Evolutionary conservation across 2,113 vertebrate species (phyloP).

Genomic region (Halcyon malimbica): DNA sequence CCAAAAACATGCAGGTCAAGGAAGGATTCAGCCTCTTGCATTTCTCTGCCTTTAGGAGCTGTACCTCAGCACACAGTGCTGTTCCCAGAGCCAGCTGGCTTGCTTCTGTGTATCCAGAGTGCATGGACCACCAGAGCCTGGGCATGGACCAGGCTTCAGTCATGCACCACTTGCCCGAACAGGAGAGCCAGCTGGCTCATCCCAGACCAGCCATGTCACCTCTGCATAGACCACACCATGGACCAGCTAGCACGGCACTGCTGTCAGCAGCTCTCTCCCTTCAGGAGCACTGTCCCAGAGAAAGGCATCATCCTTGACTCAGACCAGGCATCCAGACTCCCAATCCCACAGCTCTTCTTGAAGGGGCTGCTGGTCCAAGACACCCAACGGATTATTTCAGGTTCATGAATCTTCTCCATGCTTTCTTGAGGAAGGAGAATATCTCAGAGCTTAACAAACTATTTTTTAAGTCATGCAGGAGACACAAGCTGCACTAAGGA

Average conservation of each 20-base stretch:
- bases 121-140: not conserved
- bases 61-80: not conserved
- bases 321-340: not conserved
- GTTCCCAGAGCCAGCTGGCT: not conserved
- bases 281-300: accelerated
- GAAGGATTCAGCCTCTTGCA: not conserved
- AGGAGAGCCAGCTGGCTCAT: not conserved
- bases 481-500: not conserved
- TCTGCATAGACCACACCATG: accelerated
- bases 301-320: not conserved
- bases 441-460: not conserved
- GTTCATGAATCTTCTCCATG: not conserved
- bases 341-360: not conserved
- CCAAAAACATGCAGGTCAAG: not conserved
- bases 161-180: not conserved
- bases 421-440: not conserved
- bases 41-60: not conserved
- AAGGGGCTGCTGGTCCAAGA: not conserved
- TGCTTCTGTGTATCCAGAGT: not conserved
- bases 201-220: not conserved
- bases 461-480: not conserved
- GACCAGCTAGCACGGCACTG: not conserved
- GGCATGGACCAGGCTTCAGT: not conserved
- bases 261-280: not conserved
- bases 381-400: not conserved